These are phyloP conservation scores for Pipistrellus nathusii DNA, from an alignment of 2,797 vertebrate genomes.

Conservation along the genomic window DNA sequence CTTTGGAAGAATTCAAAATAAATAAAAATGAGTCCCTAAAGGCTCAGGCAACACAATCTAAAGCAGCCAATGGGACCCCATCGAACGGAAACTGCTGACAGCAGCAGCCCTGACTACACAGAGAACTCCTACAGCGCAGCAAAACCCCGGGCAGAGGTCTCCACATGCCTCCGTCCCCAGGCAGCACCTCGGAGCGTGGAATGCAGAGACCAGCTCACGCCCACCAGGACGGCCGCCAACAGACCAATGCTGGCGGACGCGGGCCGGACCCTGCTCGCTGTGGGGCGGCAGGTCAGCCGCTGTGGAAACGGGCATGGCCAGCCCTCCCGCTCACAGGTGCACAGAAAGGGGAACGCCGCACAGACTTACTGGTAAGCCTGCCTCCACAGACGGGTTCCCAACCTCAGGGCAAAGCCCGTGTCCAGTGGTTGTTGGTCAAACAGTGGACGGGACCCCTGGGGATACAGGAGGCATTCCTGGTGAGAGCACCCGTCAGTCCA, in stretches of 20 bases:
- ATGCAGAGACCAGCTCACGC: rapidly evolving
- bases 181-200: rapidly evolving
- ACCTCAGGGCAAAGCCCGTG: neutral
- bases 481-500: neutral
- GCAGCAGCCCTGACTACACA: neutral
- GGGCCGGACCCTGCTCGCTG: neutral
- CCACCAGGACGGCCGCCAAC: neutral
- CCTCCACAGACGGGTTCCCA: neutral
- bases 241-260: rapidly evolving
- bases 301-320: neutral
- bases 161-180: neutral
- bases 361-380: neutral
- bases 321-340: no score
- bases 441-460: neutral
- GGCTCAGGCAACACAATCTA: neutral
- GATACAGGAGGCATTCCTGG: no score
- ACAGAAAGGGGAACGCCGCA: neutral
- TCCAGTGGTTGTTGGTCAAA: neutral
- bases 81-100: no score
- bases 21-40: neutral
- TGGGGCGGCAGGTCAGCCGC: neutral
- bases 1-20: neutral
- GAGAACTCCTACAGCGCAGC: neutral
- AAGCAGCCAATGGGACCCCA: neutral
- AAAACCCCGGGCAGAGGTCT: neutral